phyloP scores from a whole-genome alignment of 2,113 vertebrate genomes.

The Gymnogyps californianus region DNA sequence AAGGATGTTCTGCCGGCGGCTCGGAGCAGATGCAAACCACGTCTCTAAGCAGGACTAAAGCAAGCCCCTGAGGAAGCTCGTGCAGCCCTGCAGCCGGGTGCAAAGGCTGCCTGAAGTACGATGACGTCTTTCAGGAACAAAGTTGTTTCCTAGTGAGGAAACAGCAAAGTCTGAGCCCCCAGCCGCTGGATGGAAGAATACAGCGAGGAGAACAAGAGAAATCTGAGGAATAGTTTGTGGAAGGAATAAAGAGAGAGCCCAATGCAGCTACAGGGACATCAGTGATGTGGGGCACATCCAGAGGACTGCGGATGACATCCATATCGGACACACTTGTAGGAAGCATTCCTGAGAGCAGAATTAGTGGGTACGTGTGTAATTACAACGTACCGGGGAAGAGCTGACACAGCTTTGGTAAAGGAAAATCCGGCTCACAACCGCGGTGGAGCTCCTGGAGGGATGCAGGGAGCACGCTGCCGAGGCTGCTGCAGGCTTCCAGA shows the following conservation, averaged over 20 bases:
- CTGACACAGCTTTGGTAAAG: slow-evolving; percentile 20
- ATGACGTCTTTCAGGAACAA: background rate
- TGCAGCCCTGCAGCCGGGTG: background rate
- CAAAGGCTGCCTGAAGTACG: background rate
- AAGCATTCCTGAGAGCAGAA: background rate
- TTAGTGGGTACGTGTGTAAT: background rate
- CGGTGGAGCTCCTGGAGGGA: background rate
- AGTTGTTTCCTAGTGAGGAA: background rate
- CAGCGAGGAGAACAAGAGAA: background rate
- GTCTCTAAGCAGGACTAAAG: background rate
- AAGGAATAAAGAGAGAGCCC: background rate
- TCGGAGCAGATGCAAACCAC: background rate
- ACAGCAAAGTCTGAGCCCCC: background rate
- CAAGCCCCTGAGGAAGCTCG: background rate
- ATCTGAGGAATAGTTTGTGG: background rate
- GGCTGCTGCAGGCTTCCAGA: background rate
- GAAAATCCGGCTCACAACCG: background rate
- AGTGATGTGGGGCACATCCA: rapidly evolving
- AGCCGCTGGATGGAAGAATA: background rate
- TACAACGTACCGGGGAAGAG: background rate
- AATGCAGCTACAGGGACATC: background rate
- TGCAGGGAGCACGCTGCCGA: background rate
- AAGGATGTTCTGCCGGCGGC: background rate
- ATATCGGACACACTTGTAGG: background rate
- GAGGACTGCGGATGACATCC: background rate